Evolutionary conservation across 2,797 vertebrate species (phyloP), one percentile per base, ranked within the genome.

Genomic region (Coregonus suidteri): DNA sequence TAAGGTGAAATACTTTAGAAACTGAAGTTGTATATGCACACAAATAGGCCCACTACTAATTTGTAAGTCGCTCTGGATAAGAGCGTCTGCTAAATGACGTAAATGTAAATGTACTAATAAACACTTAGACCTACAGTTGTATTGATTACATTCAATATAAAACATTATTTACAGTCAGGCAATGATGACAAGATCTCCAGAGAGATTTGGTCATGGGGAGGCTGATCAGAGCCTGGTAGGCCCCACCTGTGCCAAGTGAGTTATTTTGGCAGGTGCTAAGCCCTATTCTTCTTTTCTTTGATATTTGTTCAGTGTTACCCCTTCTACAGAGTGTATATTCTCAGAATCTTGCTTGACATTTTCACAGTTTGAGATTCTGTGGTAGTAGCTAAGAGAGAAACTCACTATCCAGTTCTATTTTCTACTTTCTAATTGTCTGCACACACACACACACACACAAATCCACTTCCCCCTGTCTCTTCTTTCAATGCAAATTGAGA

Each of bases 1-100:
- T 97, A 92, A 92, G 95, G 56, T 18, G 56, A 59, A 5, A 20
- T 9, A n/a, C 16, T 41, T 41, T 15, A 54, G 16, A 54, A 54
- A 54, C 16, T 6, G 16, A 18, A 25, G n/a, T 20, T 64, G 59
- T 3, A 3, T 11, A 30, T 30, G 2, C 11, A 9, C 20, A 20
- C 20, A 30, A 4, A 25, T 6, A 11, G 41, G 41, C 9, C 9
- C 41, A 11, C 59, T 25, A 25, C 25, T 25, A 25, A 25, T 25
- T 25, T 25, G 25, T 25, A 25, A 25, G 25, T 25, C 25, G 25
- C 25, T 25, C 25, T 25, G 25, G 25, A 25, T 25, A 25, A 25
- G 25, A 25, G 25, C 25, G 25, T 25, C 25, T 25, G 25, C 25
- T 25, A 25, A 1, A 25, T 25, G 25, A 25, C 25, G 25, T 25